Base-by-base conservation (phyloP, 2,113 vertebrate species). In the Plestiodon gilberti region DNA sequence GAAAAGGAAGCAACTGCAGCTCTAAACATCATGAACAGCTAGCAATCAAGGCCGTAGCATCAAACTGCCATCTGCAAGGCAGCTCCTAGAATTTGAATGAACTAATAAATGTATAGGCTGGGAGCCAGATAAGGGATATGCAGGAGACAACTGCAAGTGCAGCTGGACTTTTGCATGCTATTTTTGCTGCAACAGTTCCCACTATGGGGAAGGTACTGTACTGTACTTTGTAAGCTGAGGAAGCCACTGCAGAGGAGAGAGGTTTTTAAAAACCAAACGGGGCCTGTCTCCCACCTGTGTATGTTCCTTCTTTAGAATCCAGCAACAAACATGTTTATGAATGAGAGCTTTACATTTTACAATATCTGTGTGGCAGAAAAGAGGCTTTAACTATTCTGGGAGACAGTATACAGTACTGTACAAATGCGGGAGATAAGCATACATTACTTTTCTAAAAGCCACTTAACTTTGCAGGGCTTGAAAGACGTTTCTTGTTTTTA, bases 1-100 rank as follows among this genome's bases (percentile, higher is more conserved):
- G 64, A 67, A 52, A 0, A 0, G 71, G 23, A 88, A 59, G 59
- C 0, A 9, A 76, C 17, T 0, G 38, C 2, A 25, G 14, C 30
- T 20, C 86, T 23, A 0, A 62, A 86, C 30, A 87, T 70, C 30
- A 1, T 2, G 17, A 15, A 5, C 18, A 30, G 6, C 78, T 83
- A 48, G 1, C n/a, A 83, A 88, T 83, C 28, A 77, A 79, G 75
- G 17, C 70, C n/a, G 17, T 0, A 0, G 25, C 22, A 81, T 75
- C 88, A 80, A 65, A 81, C 82, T 55, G 80, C 84, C 79, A 78
- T 82, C 18, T 0, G 0, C 55, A 65, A 40, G 61, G 78, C n/a
- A 65, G 73, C 67, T 89, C 69, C 52, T 48, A 17, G 13, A 79
- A 61, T 59, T 38, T 80, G 57, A 80, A 71, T 48, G 30, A 23